phyloP scores from a whole-genome alignment of 1,140 invertebrate species.

The Hycleus phaleratus region DNA sequence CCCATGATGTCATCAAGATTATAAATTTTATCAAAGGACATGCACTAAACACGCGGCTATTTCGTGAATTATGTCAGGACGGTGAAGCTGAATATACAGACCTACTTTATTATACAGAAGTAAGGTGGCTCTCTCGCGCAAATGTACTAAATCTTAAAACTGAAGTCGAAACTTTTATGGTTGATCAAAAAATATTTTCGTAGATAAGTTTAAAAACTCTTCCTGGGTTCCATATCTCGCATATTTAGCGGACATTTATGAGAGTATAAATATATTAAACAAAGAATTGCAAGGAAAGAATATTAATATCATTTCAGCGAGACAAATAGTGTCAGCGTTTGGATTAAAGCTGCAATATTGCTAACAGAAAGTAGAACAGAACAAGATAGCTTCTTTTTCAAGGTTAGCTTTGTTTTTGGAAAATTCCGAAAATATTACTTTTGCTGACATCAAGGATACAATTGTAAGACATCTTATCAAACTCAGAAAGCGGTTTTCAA shows the following conservation, averaged over 20 bases:
- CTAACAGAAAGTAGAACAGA: conserved; percentile 21
- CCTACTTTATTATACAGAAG: conserved; percentile 31
- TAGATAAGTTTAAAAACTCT: conserved; percentile 24
- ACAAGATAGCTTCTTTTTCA: conserved; percentile 24
- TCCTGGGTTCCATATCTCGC: conserved; percentile 19
- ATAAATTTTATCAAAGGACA: conserved; percentile 21
- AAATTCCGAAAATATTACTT: conserved; percentile 16
- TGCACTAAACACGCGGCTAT: conserved; percentile 28
- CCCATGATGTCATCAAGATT: conserved; percentile 24
- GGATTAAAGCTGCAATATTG: conserved; percentile 1
- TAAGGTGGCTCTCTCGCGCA: conserved; percentile 26
- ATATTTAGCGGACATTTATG: conserved; percentile 8
- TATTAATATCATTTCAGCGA: conserved; percentile 13
- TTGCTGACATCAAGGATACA: conserved; percentile 19
- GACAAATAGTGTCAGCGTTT: conserved; percentile 5
- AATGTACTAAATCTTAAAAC: conserved; percentile 26
- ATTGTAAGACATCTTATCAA: conserved; percentile 19
- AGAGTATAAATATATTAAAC: conserved; percentile 16
- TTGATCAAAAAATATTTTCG: conserved; percentile 25
- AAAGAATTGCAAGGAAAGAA: conserved; percentile 20
- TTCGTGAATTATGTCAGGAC: conserved; percentile 26
- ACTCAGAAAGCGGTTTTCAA: conserved; percentile 17
- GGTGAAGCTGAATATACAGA: conserved; percentile 29
- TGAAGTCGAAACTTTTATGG: conserved; percentile 16
- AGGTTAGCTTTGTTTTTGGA: conserved; percentile 21